Conservation (phyloP, 2,888 invertebrate genomes). For the Sinodicranocentrus sp. region DNA sequence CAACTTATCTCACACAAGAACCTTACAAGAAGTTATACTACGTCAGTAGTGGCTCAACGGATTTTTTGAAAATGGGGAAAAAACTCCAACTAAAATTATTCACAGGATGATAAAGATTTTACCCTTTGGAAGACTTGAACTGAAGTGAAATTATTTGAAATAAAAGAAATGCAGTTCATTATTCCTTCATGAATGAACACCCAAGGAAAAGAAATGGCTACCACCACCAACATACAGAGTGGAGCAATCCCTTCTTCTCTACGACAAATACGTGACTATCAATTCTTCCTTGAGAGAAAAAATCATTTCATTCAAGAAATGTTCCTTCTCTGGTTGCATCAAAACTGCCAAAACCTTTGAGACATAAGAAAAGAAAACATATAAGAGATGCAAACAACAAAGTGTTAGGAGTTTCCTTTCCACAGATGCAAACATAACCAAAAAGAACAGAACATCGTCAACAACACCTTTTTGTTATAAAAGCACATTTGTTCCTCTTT, state of each 20-base stretch:
- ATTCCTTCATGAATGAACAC: background rate
- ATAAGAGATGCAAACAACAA: background rate
- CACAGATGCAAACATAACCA: background rate
- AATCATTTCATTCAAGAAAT: conserved; percentile 15
- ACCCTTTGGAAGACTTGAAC: background rate
- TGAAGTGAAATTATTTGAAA: conserved; percentile 30
- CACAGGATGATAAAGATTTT: background rate
- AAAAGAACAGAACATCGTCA: background rate
- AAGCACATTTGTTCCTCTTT: conserved; percentile 4
- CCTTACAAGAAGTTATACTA: too few relatives aligned
- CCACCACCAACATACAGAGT: too few relatives aligned
- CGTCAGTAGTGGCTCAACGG: too few relatives aligned
- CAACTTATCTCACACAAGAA: background rate
- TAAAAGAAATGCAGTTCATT: conserved; percentile 5
- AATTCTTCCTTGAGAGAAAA: conserved; percentile 17
- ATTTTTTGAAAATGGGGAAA: background rate
- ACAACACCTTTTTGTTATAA: conserved; percentile 5
- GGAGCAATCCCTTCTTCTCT: background rate
- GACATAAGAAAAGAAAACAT: background rate
- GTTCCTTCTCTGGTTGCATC: background rate
- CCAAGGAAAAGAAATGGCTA: background rate
- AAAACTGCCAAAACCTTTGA: conserved; percentile 33
- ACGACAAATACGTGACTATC: conserved; percentile 18
- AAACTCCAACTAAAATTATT: too few relatives aligned
- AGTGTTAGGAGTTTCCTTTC: too few relatives aligned